Base-by-base conservation (phyloP, 2,113 vertebrate genomes). In the Piprites chloris region DNA sequence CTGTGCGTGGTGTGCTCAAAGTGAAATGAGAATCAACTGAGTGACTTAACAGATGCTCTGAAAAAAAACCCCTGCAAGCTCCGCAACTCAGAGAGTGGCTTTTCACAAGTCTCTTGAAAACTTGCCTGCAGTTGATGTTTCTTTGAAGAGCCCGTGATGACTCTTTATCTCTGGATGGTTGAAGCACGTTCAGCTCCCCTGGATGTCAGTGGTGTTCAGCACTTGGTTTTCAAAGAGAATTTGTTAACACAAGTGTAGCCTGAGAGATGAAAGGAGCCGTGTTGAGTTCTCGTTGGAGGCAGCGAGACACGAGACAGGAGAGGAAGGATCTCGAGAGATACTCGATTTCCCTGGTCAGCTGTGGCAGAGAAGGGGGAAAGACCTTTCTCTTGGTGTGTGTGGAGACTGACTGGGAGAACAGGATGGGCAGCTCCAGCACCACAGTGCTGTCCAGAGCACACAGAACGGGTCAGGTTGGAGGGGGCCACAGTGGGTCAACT, bases 211-310 rank as follows among this genome's bases (percentile, higher is more conserved):
- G 30, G 58, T 14, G 85, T 15, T 87, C 19, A 3, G 79, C 61
- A 33, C 85, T 81, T 46, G 24, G 7, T 75, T 94, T 93, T 96
- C 96, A 97, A 97, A 96, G 95, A n/a, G 96, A 96, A 95, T 95
- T 97, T 49, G 79, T 95, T 49, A 95, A 72, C 83, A 71, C 67
- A 3, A 92, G 72, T 17, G 65, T 59, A 95, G 85, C 49, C 65
- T 65, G 85, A 63, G 71, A 95, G 93, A 95, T 97, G 83, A 95
- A 95, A 96, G 90, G 82, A 81, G 42, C 82, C 7, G 3, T 5
- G 39, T n/a, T 37, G 72, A 65, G 85, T 1, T 1, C 90, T 67
- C 0, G 0, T n/a, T 50, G 55, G 89, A 85, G 66, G 84, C 9
- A 0, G 71, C 0, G 17, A 94, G 67, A 80, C 65, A 37, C 37